These are phyloP conservation scores for Circaetus gallicus DNA, from an alignment of 2,113 vertebrate species.

Conservation along the genomic window DNA sequence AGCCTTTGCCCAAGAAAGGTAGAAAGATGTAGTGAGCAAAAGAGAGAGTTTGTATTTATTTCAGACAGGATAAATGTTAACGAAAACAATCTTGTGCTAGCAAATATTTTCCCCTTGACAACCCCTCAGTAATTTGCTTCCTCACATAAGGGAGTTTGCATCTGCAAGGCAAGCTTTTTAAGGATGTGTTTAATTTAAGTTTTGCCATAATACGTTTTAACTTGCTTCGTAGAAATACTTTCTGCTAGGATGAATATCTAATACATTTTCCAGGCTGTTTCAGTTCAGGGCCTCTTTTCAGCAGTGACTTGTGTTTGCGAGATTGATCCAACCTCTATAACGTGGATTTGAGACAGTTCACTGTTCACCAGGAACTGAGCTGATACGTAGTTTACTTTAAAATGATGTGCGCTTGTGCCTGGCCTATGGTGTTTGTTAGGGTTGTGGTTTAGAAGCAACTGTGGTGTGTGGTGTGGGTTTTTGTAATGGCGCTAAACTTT, in stretches of 20 bases:
- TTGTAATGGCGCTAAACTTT: background rate
- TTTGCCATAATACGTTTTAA: slow-evolving; percentile 71
- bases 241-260: slow-evolving; percentile 78
- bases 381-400: slow-evolving; percentile 67
- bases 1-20: background rate
- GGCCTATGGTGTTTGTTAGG: background rate
- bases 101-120: slow-evolving; percentile 56
- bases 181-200: slow-evolving; percentile 68
- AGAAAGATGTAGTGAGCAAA: background rate
- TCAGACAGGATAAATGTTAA: slow-evolving; percentile 30
- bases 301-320: slow-evolving; percentile 78
- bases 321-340: slow-evolving; percentile 79
- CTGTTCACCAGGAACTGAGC: slow-evolving; percentile 79
- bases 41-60: background rate
- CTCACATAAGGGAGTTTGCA: slow-evolving; percentile 44
- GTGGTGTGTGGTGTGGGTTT: background rate
- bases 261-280: slow-evolving; percentile 85
- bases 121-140: slow-evolving; percentile 63
- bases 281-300: slow-evolving; percentile 82
- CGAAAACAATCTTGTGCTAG: slow-evolving; percentile 30
- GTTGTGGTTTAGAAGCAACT: slow-evolving; percentile 2
- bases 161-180: slow-evolving; percentile 63
- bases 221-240: slow-evolving; percentile 68
- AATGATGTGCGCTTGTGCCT: slow-evolving; percentile 44
- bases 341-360: slow-evolving; percentile 85